phyloP scores from a whole-genome alignment of 2,888 invertebrate species.

The Hartigia nigra region DNA sequence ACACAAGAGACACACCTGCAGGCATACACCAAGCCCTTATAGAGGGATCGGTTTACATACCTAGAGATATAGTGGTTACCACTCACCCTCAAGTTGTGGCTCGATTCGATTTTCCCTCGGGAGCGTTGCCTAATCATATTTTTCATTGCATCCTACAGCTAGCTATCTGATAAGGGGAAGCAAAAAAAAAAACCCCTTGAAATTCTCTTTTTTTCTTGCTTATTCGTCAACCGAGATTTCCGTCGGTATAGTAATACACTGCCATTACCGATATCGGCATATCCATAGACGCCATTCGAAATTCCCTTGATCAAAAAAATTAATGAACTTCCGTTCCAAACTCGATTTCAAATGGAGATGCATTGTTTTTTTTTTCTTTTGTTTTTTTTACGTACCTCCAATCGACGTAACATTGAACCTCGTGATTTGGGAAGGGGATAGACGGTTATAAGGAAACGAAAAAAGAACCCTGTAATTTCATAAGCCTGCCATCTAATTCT shows the following conservation, averaged over 20 bases:
- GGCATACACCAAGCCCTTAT: not conserved
- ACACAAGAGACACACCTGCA: not conserved
- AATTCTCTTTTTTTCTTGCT: not conserved
- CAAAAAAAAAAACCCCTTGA: not conserved
- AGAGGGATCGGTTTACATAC: not conserved
- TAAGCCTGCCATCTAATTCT: not conserved
- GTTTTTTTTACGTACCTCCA: too few relatives aligned
- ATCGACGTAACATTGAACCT: too few relatives aligned
- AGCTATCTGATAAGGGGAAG: not conserved
- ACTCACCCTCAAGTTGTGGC: conserved; percentile 4
- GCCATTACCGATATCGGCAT: not conserved
- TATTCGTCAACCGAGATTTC: not conserved
- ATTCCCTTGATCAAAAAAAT: not conserved
- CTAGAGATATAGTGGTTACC: not conserved
- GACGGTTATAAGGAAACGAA: too few relatives aligned
- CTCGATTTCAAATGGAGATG: not conserved
- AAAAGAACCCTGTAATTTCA: not conserved
- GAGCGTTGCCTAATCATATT: conserved; percentile 18
- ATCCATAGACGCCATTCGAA: not conserved
- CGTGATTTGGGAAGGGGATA: too few relatives aligned
- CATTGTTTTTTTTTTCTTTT: too few relatives aligned
- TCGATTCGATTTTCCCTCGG: conserved; percentile 9
- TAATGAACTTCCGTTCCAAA: not conserved
- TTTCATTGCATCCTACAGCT: conserved; percentile 2
- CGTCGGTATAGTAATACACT: not conserved